phyloP scores from a whole-genome alignment of 2,797 vertebrate species.

The Mus minutoides region DNA sequence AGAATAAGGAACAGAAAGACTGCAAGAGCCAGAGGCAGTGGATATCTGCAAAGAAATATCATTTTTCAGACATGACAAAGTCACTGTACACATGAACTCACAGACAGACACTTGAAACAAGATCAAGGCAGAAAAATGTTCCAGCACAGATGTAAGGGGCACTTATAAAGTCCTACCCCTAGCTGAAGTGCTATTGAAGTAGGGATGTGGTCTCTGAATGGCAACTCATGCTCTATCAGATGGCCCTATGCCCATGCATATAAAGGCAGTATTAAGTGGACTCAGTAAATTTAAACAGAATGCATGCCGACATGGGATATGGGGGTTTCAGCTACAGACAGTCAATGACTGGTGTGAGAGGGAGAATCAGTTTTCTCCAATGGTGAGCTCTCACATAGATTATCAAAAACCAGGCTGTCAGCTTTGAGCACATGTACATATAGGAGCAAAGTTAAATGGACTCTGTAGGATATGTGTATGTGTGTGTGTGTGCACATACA shows the following conservation, averaged over 20 bases:
- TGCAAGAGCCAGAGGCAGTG: background rate
- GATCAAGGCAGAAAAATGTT: too few species aligned
- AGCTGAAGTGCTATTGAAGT: background rate
- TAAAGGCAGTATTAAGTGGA: too few species aligned
- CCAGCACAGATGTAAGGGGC: background rate
- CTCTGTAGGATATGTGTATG: background rate
- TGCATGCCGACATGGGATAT: too few species aligned
- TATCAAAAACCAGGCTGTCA: background rate
- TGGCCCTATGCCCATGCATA: background rate
- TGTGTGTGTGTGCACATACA: background rate
- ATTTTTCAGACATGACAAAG: background rate
- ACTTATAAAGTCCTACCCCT: background rate
- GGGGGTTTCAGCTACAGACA: background rate
- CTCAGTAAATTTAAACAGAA: background rate
- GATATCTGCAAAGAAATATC: background rate
- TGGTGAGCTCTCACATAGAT: background rate
- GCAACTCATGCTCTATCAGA: too few species aligned
- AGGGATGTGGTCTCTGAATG: background rate
- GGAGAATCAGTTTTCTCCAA: background rate
- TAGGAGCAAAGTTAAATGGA: background rate
- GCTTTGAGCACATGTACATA: background rate
- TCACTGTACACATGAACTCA: background rate
- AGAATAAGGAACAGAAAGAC: background rate
- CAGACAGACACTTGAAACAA: background rate
- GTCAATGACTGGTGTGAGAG: background rate